phyloP scores from a whole-genome alignment of 2,113 vertebrate genomes.

The Poicephalus gulielmi region DNA sequence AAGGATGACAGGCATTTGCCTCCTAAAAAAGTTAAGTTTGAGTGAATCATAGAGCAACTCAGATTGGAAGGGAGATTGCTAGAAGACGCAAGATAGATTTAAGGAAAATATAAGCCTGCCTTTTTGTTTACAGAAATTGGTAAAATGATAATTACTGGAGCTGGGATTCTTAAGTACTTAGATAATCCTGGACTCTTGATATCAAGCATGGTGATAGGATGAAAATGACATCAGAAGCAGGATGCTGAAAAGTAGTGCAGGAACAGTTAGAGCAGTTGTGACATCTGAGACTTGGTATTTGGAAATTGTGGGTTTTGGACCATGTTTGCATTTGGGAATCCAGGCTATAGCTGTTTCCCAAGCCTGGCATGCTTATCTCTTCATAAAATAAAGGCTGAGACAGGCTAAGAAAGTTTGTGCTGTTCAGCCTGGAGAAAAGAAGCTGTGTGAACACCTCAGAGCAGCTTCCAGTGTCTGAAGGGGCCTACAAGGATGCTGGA shows the following conservation, averaged over 20 bases:
- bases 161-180: background rate
- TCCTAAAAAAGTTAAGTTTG: background rate
- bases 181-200: background rate
- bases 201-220: background rate
- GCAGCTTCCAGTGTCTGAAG: background rate
- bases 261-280: background rate
- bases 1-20: background rate
- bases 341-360: background rate
- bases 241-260: background rate
- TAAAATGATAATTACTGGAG: background rate
- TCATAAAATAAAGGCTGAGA: background rate
- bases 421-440: background rate
- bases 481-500: background rate
- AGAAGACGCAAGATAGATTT: background rate
- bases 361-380: accelerated
- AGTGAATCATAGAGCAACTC: background rate
- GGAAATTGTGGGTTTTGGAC: background rate
- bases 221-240: background rate
- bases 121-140: background rate
- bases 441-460: background rate
- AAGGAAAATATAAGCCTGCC: background rate
- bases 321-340: background rate
- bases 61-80: background rate
- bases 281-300: background rate
- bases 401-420: background rate